Conservation (phyloP, 2,888 invertebrate genomes). For the Lasioglossum morio region DNA sequence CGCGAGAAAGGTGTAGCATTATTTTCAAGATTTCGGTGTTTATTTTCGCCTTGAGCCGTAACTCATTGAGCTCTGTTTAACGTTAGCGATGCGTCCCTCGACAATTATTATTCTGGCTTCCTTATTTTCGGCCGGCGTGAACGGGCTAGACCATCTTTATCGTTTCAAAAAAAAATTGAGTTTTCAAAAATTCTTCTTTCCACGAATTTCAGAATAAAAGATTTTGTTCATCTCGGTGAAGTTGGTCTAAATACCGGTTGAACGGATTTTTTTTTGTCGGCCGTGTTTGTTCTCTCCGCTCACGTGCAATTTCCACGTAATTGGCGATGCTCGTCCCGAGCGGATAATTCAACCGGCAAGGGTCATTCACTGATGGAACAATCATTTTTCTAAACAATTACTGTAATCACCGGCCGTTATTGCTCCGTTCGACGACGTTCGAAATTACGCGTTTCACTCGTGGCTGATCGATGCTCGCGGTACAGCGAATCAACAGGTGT, state of each 20-base stretch:
- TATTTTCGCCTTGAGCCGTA: constrained; percentile 65
- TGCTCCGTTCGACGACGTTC: neutral
- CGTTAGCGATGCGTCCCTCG: constrained; percentile 61
- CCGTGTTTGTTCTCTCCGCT: constrained; percentile 9
- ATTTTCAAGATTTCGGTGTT: constrained; percentile 66
- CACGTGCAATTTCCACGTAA: constrained; percentile 3
- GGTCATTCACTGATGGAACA: neutral
- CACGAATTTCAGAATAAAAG: too few species aligned
- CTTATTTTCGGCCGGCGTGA: constrained; percentile 65
- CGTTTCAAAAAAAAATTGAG: too few species aligned
- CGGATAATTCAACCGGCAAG: neutral
- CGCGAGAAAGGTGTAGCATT: constrained; percentile 60
- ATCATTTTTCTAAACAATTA: neutral
- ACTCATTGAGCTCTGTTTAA: constrained; percentile 68
- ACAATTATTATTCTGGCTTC: constrained; percentile 73
- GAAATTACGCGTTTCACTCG: neutral
- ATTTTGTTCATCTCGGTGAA: too few species aligned
- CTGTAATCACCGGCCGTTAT: neutral
- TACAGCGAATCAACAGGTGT: constrained; percentile 60
- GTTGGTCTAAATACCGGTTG: constrained; percentile 25
- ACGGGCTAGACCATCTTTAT: too few species aligned
- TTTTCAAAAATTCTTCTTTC: too few species aligned
- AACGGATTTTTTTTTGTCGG: constrained; percentile 38
- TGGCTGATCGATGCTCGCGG: constrained; percentile 4
- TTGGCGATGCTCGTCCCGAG: neutral